Base-by-base conservation (phyloP, 2,113 vertebrate genomes). In the Synodontis membranacea region DNA sequence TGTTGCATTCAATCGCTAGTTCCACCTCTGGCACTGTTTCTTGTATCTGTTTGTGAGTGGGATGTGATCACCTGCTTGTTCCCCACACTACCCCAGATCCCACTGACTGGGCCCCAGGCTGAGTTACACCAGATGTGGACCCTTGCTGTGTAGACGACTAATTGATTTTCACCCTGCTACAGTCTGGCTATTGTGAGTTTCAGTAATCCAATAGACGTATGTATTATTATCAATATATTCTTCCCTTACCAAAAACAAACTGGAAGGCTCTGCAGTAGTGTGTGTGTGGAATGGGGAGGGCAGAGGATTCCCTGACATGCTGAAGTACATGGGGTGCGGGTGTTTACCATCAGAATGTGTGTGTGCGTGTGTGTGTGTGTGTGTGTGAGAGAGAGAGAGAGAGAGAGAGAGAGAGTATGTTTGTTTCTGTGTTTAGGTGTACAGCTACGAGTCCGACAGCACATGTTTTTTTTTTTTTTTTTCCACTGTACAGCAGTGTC, bases 71-170 rank as follows among this genome's bases (percentile, higher is more conserved):
- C 96, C 96, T 97, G 96, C 95, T 95, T 95, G 95, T 96, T 94
- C 88, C 93, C 68, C 93, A 89, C 91, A 58, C 46, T 90, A 92
- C 92, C 93, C 88, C 74, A 31, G 7, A 89, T 94, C 94, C 93
- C 94, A 94, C 93, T 94, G 93, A 90, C 92, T 94, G 70, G 52
- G 84, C 87, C 86, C 39, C 54, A 54, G 88, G 86, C 89, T 93
- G 95, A 97, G 93, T 95, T 95, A 93, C 96, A 95, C 96, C 97
- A 98, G 97, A 98, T 98, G 97, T 97, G 94, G 87, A 88, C 90
- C 90, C 94, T 95, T 90, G 93, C 94, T 92, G 94, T 94, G 94
- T 92, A 92, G 93, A 95, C 90, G 92, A 94, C 96, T 97, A 97
- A 97, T 97, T 97, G 95, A 96, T 97, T 94, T 97, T 96, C 89